These are phyloP conservation scores for Montipora foliosa DNA, from an alignment of 64 coral and sea anemone species.

Conservation along the genomic window DNA sequence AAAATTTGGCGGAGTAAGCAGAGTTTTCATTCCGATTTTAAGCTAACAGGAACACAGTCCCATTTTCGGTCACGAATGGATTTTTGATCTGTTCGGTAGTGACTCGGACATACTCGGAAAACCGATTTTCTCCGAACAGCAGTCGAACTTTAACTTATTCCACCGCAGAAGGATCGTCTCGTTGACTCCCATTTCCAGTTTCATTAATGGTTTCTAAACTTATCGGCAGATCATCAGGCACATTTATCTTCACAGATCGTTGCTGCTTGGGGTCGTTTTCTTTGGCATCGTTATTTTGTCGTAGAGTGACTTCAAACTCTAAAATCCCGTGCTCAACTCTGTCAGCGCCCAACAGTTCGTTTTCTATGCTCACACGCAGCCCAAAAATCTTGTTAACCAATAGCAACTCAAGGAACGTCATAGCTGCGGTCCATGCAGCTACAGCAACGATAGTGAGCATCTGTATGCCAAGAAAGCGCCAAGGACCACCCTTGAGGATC, in stretches of 20 bases:
- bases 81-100: too few species aligned
- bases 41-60: too few species aligned
- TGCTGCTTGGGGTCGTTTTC: not conserved
- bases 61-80: too few species aligned
- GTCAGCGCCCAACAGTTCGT: constrained; percentile 82
- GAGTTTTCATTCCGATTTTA: too few species aligned
- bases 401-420: constrained; percentile 58
- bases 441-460: constrained; percentile 15
- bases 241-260: not conserved
- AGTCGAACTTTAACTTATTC: too few species aligned
- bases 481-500: constrained; percentile 83
- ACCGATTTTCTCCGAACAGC: too few species aligned
- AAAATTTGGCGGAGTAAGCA: too few species aligned
- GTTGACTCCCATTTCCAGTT: not conserved
- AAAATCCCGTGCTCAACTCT: constrained; percentile 71
- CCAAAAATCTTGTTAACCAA: constrained; percentile 74
- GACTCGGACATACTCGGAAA: too few species aligned
- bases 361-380: constrained; percentile 48
- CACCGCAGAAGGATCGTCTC: not conserved
- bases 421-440: constrained; percentile 55
- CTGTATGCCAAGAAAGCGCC: constrained; percentile 69
- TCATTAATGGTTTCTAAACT: not conserved
- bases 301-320: not conserved
- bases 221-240: not conserved
- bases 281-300: not conserved